Base-by-base conservation (phyloP, 2,888 invertebrate genomes). In the Monochamus alternatus region DNA sequence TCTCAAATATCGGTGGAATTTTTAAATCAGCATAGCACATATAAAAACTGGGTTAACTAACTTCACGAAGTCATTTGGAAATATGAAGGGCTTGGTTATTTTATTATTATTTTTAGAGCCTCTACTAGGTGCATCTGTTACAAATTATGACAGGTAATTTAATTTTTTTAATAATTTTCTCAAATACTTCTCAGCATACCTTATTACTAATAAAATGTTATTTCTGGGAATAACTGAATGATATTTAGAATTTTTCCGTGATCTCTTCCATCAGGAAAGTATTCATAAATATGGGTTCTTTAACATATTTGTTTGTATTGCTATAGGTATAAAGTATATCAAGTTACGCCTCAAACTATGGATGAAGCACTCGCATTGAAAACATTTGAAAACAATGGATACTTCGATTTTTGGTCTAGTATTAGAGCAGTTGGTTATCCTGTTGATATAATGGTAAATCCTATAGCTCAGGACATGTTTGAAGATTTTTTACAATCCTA, bases 361-460 rank as follows among this genome's bases (percentile, higher is more conserved):
- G 66, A 76, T 32, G 66, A 78, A 66, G 70, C 69, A n/a, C 32
- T 75, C 3, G 76, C 85, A 0, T 44, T 77, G 30, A 58, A 75
- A 47, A n/a, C 81, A 0, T 67, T 89, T 30, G 80, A 83, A 2
- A 51, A 80, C 3, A 74, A 82, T 31, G 74, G 80, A 10, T 81
- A 84, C 72, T 80, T 72, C 44, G 81, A 81, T 65, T 81, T 81
- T 67, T 78, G 78, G 78, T 30, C 74, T 9, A 70, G 66, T 59
- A 51, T 71, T 9, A 59, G 52, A 31, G 5, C 3, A 31, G 31
- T 77, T 9, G 73, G 74, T 32, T 64, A 63, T 30, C 47, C 77
- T n/a, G 73, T 67, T n/a, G 67, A 74, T 64, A 66, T 80, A 8
- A 78, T 81, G 77, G 80, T 80, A 9, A 60, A 77, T 8, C 81